Evolutionary conservation across 2,888 invertebrate species (phyloP), one percentile per base, ranked within the genome.

Genomic region (Campaea margaritaria): DNA sequence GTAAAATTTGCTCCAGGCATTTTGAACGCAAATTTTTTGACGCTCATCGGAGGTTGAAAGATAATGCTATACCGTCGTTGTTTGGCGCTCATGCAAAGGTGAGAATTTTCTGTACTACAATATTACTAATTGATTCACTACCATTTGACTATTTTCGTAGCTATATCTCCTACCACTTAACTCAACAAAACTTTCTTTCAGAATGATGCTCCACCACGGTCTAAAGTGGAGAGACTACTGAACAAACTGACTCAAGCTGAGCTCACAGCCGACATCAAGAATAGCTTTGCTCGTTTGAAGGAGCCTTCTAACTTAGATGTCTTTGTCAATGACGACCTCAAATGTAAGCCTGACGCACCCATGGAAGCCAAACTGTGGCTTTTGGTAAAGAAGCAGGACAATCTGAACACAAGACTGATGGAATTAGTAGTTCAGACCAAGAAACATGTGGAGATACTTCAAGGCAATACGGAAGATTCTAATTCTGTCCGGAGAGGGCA

Each of bases 1-100:
- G 89, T 62, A 85, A 75, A 68, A 86, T 91, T 49, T 91, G 91
- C 58, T 90, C 91, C 0, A 87, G 76, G 63, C 91, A 91, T 74
- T 91, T 91, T 75, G 90, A 91, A 64, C 63, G 74, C 4, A 88
- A 83, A 67, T 85, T 73, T 70, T 85, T 90, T 74, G 87, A 90
- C 70, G 63, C 79, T 0, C 81, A 85, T 49, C 80, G 82, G 62
- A 87, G 68, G 68, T 72, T 91, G 0, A 86, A 76, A 47, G 79
- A 82, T 0, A 79, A 76, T 78, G 90, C 91, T 27, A 61, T 91
- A 34, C 91, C 91, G 16, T 87, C 89, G 38, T 47, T 90, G 49
- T 91, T 91, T 69, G 64, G 67, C 48, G 28, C 39, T 11, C 13
- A 47, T 36, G 21, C 49, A 15, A 85, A 79, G 70, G 84, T 85